Conservation (phyloP, 2,888 invertebrate genomes). For the Rosalia funebris region DNA sequence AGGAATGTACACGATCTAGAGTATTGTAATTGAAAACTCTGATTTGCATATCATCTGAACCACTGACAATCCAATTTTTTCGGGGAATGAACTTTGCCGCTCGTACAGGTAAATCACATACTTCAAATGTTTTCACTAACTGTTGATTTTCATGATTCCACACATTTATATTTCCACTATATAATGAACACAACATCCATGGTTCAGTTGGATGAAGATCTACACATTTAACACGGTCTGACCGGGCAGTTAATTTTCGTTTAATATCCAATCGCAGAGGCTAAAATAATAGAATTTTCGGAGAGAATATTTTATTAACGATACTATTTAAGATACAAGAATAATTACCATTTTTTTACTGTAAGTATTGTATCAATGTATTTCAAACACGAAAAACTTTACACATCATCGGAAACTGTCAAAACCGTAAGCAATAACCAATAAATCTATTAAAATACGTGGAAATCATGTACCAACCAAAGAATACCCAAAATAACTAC, state of each 20-base stretch:
- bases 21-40: conserved; percentile 99
- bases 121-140: conserved; percentile 88
- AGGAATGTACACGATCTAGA: conserved; percentile 92
- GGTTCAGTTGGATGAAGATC: conserved; percentile 98
- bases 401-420: no score
- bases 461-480: no score
- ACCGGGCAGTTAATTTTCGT: conserved; percentile 95
- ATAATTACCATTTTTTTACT: no score
- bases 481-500: no score
- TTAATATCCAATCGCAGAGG: conserved; percentile 98
- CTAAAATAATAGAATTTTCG: no score
- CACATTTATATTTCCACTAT: conserved; percentile 99
- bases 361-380: no score
- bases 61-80: conserved; percentile 98
- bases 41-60: conserved; percentile 96
- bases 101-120: conserved; percentile 96
- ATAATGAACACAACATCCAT: conserved; percentile 98
- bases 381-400: no score
- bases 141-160: conserved; percentile 98
- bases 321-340: no score
- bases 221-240: conserved; percentile 97
- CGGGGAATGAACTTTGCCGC: conserved; percentile 95
- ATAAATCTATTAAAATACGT: no score
- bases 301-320: no score
- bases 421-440: no score